Percentiles rank a stretch among this genome's conserved stretches.
These are phyloP conservation scores for Thamnaconus septentrionalis DNA, from an alignment of 2,113 vertebrate species.

Conservation along the genomic window DNA sequence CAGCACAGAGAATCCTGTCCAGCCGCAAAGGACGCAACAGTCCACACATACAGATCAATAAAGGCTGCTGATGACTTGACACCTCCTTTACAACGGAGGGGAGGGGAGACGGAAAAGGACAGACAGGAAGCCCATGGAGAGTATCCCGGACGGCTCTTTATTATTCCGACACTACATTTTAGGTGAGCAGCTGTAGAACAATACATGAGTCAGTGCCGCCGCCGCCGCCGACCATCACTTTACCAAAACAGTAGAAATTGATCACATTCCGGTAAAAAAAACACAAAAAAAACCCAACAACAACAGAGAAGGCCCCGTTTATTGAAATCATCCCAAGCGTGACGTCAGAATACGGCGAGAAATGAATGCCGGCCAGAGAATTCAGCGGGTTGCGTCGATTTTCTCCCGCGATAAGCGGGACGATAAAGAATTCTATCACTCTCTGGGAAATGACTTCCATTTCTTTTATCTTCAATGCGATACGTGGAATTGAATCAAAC, in stretches of 20 bases:
- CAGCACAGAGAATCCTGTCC: not conserved
- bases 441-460: constrained; percentile 1
- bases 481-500: constrained; percentile 9
- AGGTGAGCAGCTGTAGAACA: constrained; percentile 56
- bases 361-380: constrained; percentile 7
- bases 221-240: not conserved
- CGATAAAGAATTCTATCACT: constrained; percentile 3
- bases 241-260: constrained; percentile 34
- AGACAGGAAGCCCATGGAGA: constrained; percentile 20
- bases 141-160: constrained; percentile 54
- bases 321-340: constrained; percentile 24
- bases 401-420: constrained; percentile 3
- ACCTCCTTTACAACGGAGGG: not conserved
- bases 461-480: constrained; percentile 1
- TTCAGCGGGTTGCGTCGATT: not conserved
- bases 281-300: too few species aligned
- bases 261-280: constrained; percentile 51
- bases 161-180: constrained; percentile 56
- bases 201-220: constrained; percentile 55
- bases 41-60: constrained; percentile 7
- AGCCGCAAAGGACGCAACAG: not conserved
- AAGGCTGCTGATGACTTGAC: constrained; percentile 6
- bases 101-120: constrained; percentile 9
- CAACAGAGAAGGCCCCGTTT: constrained; percentile 17
- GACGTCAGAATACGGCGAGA: not conserved